Evolutionary conservation across 1,140 invertebrate genomes (phyloP), one percentile per base, ranked within the genome.

Genomic region (Mya arenaria): DNA sequence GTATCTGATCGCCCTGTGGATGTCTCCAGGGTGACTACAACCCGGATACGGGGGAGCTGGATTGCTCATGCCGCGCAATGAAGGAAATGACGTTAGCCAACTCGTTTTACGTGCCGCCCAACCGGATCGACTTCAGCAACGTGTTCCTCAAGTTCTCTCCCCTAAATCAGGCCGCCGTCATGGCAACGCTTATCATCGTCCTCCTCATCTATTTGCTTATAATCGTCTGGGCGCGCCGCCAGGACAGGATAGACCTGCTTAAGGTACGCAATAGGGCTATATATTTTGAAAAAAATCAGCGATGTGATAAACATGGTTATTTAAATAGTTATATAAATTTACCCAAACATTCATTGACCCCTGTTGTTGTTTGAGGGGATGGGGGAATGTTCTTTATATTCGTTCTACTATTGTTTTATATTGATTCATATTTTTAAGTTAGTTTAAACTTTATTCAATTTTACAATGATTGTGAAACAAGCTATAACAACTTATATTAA

Each of bases 91-190:
- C 83, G 2, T 85, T 88, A 74, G 83, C 77, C 36, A 84, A 73
- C 48, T 48, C 81, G 3, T 94, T 94, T 78, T 92, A 94, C 69
- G 91, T 93, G 0, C 88, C 91, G 44, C 93, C 93, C 2, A 94
- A 94, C 84, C 92, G 92, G 19, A 93, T 94, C 8, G 93, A 94
- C 87, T 94, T 94, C 85, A 86, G 69, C 23, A 93, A 94, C 56
- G 93, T 94, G 1, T 94, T 94, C 86, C 66, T 75, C 15, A 87
- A 90, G 71, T 90, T 91, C 55, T 81, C 78, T 25, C 78, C 83
- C 66, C 68, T 82, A 84, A 71, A 89, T 66, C 78, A 81, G 36
- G 87, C 90, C 23, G 84, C 88, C 0, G 89, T 92, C 3, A 91
- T 91, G 74, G 78, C 72, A 15, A 93, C 91, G 2, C 89, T 94